Percentiles rank a stretch among this genome's conserved stretches.
Conservation (phyloP, 2,797 vertebrate species). For the Salmo trutta region DNA sequence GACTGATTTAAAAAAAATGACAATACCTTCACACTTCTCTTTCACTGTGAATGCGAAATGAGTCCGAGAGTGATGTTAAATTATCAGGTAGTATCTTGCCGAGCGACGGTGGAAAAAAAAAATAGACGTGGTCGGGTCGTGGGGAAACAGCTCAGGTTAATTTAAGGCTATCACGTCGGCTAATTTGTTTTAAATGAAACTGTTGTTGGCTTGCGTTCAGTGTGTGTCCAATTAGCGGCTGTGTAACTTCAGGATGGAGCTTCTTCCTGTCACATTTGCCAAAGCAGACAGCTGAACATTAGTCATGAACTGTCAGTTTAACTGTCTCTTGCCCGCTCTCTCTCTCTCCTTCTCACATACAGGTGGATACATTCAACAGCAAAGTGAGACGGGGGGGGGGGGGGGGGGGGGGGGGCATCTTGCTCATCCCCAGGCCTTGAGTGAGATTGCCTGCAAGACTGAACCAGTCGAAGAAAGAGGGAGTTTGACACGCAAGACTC, state of each 20-base stretch:
- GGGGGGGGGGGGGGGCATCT: too few species aligned
- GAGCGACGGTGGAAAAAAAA: constrained; percentile 4
- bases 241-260: constrained; percentile 49
- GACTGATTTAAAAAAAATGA: constrained; percentile 31
- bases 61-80: constrained; percentile 32
- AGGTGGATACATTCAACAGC: neutral
- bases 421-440: neutral
- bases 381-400: neutral
- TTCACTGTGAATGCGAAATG: neutral
- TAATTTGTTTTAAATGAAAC: constrained; percentile 73
- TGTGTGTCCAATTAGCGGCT: constrained; percentile 60
- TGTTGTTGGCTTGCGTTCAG: constrained; percentile 41
- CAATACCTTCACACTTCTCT: constrained; percentile 26
- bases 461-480: neutral
- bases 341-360: neutral
- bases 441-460: neutral
- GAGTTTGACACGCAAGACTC: neutral
- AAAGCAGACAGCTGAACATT: constrained; percentile 52
- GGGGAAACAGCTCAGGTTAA: constrained; percentile 58
- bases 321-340: neutral
- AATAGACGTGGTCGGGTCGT: neutral
- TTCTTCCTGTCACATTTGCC: constrained; percentile 49
- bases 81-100: constrained; percentile 36
- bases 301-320: constrained; percentile 64
- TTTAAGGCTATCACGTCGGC: constrained; percentile 63